Evolutionary conservation across 1,140 invertebrate species (phyloP).

Genomic region (Apis dorsata): DNA sequence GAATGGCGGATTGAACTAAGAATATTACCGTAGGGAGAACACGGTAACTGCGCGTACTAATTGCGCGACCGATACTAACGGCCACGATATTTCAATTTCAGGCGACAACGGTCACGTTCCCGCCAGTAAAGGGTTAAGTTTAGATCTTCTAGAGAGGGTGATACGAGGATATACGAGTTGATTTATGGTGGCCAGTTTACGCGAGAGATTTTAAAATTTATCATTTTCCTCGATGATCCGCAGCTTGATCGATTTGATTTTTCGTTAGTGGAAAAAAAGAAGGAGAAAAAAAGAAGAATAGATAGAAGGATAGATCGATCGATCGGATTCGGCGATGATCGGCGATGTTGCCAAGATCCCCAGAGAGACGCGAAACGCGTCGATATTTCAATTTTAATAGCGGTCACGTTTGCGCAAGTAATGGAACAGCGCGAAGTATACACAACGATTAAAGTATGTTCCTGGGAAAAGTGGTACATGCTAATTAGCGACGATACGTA

Average conservation of each 20-base stretch:
- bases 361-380: not conserved
- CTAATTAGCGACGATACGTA: slow-evolving; percentile 39
- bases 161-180: not conserved
- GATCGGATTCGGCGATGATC: not conserved
- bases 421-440: slow-evolving; percentile 3
- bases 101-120: slow-evolving; percentile 10
- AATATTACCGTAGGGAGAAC: slow-evolving; percentile 61
- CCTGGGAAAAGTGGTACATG: slow-evolving; percentile 27
- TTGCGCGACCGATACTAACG: slow-evolving; percentile 54
- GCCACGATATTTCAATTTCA: slow-evolving; percentile 49
- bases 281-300: too few species aligned
- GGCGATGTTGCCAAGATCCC: not conserved
- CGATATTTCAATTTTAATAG: slow-evolving; percentile 28
- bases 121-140: slow-evolving; percentile 3
- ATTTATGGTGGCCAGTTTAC: not conserved
- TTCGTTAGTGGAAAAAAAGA: too few species aligned
- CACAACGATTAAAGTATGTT: slow-evolving; percentile 32
- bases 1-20: slow-evolving; percentile 53
- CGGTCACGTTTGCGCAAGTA: slow-evolving; percentile 33
- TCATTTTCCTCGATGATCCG: too few species aligned
- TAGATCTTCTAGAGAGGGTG: not conserved
- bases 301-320: not conserved
- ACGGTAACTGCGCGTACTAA: slow-evolving; percentile 65
- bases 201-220: not conserved
- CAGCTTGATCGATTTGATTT: too few species aligned